Percentiles rank a stretch among this genome's conserved stretches.
Conservation (phyloP, 2,797 vertebrate genomes). For the Etheostoma perlongum region DNA sequence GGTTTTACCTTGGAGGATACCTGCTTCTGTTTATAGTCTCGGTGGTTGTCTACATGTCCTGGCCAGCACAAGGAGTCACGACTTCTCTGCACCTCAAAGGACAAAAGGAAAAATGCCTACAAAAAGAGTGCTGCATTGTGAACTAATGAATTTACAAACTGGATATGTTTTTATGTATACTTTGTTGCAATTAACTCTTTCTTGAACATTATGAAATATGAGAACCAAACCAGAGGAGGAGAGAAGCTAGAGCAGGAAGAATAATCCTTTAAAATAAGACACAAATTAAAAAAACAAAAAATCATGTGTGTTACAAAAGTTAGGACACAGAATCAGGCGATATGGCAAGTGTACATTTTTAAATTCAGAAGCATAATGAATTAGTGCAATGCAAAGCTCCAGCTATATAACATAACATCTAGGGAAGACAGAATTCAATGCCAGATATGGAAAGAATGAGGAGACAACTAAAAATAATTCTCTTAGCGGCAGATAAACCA, state of each 20-base stretch:
- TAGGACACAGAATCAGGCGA: constrained; percentile 1
- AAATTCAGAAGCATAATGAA: not conserved
- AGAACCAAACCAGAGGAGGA: not conserved
- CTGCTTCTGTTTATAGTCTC: constrained; percentile 53
- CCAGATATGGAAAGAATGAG: constrained; percentile 16
- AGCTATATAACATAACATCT: not conserved
- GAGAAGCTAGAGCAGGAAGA: not conserved
- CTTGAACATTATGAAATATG: not conserved
- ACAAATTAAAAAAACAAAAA: not conserved
- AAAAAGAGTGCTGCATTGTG: constrained; percentile 33
- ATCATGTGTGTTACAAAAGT: not conserved
- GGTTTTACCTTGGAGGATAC: constrained; percentile 47
- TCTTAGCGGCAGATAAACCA: constrained; percentile 14
- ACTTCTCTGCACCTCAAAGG: constrained; percentile 31
- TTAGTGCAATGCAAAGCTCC: not conserved
- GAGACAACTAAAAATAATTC: not conserved
- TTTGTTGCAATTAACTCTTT: constrained; percentile 1
- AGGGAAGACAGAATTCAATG: not conserved
- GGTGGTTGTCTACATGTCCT: constrained; percentile 19
- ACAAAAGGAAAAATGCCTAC: constrained; percentile 38
- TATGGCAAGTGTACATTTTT: not conserved
- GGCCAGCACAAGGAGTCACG: constrained; percentile 24
- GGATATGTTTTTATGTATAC: not conserved
- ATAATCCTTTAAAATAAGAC: not conserved
- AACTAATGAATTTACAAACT: not conserved